These are phyloP conservation scores for Ceratosolen fusciceps DNA, from an alignment of 1,140 invertebrate species.

Conservation along the genomic window DNA sequence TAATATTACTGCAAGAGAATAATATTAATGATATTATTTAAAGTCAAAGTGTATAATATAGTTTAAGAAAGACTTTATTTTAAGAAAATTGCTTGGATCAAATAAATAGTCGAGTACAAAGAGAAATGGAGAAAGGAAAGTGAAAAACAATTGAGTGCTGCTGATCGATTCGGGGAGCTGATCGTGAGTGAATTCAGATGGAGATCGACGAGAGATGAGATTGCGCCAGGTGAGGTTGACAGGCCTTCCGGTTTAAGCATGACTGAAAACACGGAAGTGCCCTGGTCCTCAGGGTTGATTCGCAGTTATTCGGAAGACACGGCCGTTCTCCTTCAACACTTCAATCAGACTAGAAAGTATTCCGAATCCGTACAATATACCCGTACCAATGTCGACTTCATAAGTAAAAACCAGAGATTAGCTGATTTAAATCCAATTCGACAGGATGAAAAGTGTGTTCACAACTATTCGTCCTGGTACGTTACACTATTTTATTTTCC, in stretches of 20 bases:
- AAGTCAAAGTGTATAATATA: no score
- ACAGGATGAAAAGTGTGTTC: constrained; percentile 4
- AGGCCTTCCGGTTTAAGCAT: neutral
- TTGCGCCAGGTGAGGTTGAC: neutral
- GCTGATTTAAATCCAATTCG: constrained; percentile 46
- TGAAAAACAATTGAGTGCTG: neutral
- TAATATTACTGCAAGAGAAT: no score
- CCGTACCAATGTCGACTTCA: constrained; percentile 51
- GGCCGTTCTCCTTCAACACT: constrained; percentile 32
- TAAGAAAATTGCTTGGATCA: no score
- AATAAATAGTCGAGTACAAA: no score
- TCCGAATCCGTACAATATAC: constrained; percentile 21
- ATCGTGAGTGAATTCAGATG: constrained; percentile 13
- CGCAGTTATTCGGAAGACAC: constrained; percentile 43
- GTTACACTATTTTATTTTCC: neutral
- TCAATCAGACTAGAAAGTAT: neutral
- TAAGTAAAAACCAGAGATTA: constrained; percentile 41
- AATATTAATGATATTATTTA: no score
- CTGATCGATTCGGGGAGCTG: neutral
- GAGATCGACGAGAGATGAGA: neutral
- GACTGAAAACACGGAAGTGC: neutral
- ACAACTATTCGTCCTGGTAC: neutral
- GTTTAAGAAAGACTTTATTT: no score
- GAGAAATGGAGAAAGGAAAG: neutral
- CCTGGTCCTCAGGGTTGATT: constrained; percentile 26